Evolutionary conservation across 2,113 vertebrate genomes (phyloP), one percentile per base, ranked within the genome.

Genomic region (Sapayoa aenigma): DNA sequence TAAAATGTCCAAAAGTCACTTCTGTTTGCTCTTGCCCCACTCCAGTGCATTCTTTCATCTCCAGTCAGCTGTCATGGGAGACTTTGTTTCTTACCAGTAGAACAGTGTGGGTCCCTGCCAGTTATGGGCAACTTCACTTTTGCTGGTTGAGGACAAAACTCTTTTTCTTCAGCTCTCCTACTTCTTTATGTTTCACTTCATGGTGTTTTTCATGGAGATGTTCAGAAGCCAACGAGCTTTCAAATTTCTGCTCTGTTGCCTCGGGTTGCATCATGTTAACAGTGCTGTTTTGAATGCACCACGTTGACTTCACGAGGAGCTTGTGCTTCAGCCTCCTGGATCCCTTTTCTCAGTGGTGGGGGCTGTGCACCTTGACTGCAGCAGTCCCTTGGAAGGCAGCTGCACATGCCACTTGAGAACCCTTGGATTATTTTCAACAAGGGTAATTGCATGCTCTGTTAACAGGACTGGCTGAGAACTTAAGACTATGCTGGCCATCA

Each of bases 381-480:
- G 71, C 94, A 44, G 52, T 80, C 84, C 84, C 33, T 35, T 42
- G 82, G 90, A 68, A 90, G 46, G 68, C 90, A 67, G 52, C 27
- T 81, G 55, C 53, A 46, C 2, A 22, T 93, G 77, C 55, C 52
- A 12, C 55, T 62, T 78, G 81, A 87, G 89, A 95, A 3, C 87
- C 91, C 73, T 78, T 68, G 89, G 49, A 25, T 59, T 87, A 5
- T 87, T 95, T 66, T 49, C 27, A 6, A 3, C 63, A 53, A 67
- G 90, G 81, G 67, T 79, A 30, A 66, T 14, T 0, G 50, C 80
- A 66, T 53, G 72, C 28, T 87, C 83, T 9, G 0, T 30, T 76
- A 77, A 55, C 90, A 82, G 88, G 83, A 74, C 85, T 93, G 87
- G 65, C 94, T 95, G 82, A 68, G 84, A 82, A 55, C 49, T 39